Evolutionary conservation across 2,888 invertebrate genomes (phyloP), one percentile per base, ranked within the genome.

Genomic region (Rotaria sp.): DNA sequence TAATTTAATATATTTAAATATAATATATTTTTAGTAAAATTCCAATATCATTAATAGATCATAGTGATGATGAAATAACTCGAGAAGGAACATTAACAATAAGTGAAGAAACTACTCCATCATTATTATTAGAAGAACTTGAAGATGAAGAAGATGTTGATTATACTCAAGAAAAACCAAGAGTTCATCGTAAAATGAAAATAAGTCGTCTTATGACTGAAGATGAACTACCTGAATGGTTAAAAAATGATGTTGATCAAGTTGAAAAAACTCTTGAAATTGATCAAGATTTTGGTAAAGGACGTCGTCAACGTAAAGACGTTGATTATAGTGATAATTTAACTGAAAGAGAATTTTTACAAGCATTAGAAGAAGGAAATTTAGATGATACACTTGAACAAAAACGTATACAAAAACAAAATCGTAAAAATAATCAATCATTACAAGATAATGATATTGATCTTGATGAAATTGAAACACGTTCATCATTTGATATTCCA

Each of bases 241-340:
- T 84, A 38, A 84, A 52, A 52, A 48, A 35, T 24, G 24, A 84
- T 84, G 80, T 80, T 13, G 35, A 84, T 50, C 35, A 84, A 84
- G 35, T 84, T 10, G 84, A 84, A 35, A 24, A 84, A 84, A 50
- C 84, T 30, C 95, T 95, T 87, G 96, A 96, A 88, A 94, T 95
- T 88, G 94, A 94, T 30, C 93, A 93, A 88, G 92, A 94, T 88
- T 93, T 96, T 89, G 97, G 97, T 0, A 93, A 97, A 88, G 97
- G 97, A 5, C 95, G 96, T 3, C 93, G 98, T 8, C 95, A 95
- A 90, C 94, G 97, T 87, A 97, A 97, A 91, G 97, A 99, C 92
- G 97, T 99, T 0, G 97, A 98, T 92, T 98, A 98, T 91, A 95
- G 96, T 0, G 97, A 99, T 91, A 95, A 96, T 88, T 93, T 99